Evolutionary conservation across 2,113 vertebrate species (phyloP).

Genomic region (Tachuris rubrigastra): DNA sequence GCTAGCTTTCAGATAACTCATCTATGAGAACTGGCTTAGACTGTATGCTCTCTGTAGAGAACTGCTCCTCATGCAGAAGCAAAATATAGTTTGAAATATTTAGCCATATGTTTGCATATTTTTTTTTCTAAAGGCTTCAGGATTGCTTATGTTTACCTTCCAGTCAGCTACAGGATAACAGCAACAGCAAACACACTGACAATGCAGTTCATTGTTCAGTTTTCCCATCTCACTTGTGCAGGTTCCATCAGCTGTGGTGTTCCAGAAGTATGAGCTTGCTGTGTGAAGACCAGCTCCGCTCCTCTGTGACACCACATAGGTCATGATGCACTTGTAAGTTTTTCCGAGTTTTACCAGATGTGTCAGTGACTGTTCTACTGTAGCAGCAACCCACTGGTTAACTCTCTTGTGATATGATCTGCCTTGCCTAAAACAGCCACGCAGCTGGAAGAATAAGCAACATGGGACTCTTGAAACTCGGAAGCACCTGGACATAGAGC

Average conservation of each 20-base stretch:
- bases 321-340: conserved; percentile 90
- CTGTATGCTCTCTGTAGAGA: conserved; percentile 40
- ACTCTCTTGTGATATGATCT: conserved; percentile 87
- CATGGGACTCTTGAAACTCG: fast-evolving
- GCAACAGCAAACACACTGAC: conserved; percentile 92
- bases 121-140: conserved; percentile 62
- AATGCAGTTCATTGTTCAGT: conserved; percentile 95
- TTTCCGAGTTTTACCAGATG: conserved; percentile 90
- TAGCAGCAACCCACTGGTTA: conserved; percentile 91
- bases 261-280: not conserved
- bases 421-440: conserved; percentile 75
- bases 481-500: fast-evolving
- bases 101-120: conserved; percentile 45
- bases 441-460: not conserved
- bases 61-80: conserved; percentile 49
- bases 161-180: conserved; percentile 77
- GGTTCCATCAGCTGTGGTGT: conserved; percentile 69
- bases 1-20: conserved; percentile 31
- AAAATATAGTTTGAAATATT: conserved; percentile 39
- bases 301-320: not conserved
- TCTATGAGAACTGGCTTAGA: conserved; percentile 50
- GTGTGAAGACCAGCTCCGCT: not conserved
- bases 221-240: conserved; percentile 95
- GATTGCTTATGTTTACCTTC: conserved; percentile 6
- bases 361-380: conserved; percentile 89